Evolutionary conservation across 2,797 vertebrate species (phyloP).

Genomic region (Lepidocolaptes lacrymiger): DNA sequence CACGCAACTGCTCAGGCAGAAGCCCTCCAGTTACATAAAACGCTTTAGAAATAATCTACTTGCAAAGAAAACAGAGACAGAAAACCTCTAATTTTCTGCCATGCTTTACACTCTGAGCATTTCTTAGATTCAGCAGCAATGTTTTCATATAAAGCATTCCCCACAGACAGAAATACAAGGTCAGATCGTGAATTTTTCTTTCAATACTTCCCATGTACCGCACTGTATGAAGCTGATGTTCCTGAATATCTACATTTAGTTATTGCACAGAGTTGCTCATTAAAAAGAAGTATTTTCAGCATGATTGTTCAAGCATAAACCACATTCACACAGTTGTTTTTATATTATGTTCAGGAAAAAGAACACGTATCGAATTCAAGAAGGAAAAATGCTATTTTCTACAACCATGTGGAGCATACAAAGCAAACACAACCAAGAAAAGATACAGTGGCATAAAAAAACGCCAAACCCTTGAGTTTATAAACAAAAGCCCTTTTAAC

Average conservation of each 20-base stretch:
- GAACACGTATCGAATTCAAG: not conserved
- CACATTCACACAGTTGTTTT: not conserved
- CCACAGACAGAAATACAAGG: not conserved
- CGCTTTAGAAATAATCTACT: conserved; percentile 16
- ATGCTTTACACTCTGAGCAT: not conserved
- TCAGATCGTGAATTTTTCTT: not conserved
- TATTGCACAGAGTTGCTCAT: not conserved
- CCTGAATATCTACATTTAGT: not conserved
- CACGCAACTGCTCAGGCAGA: not conserved
- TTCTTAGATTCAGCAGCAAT: conserved; percentile 21
- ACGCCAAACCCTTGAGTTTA: not conserved
- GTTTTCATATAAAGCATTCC: not conserved
- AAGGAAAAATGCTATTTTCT: not conserved
- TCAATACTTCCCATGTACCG: not conserved
- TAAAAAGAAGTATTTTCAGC: not conserved
- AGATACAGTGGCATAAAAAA: not conserved
- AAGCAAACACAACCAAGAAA: not conserved
- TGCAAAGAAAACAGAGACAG: conserved; percentile 7
- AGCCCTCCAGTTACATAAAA: not conserved
- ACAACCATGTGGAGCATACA: not conserved
- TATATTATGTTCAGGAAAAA: not conserved
- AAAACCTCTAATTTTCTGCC: not conserved
- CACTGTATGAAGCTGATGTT: not conserved
- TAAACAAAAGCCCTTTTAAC: not conserved
- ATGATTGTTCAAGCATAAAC: not conserved